phyloP scores from a whole-genome alignment of 2,888 invertebrate species.

The Temnothorax rugatulus region DNA sequence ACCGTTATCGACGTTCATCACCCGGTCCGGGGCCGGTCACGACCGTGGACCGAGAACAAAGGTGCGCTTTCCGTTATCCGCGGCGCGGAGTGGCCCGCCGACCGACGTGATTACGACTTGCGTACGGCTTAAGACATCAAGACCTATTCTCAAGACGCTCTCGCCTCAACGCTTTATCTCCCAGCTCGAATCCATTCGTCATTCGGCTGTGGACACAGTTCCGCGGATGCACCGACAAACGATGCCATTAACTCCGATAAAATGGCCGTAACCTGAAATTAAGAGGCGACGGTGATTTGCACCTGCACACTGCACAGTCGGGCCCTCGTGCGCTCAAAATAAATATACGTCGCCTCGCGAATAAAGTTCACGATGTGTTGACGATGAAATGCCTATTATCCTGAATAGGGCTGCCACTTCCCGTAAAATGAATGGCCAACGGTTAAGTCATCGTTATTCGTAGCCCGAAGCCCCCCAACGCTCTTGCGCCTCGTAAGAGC shows the following conservation, averaged over 20 bases:
- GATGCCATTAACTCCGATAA: conserved; percentile 57
- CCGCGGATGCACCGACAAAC: conserved; percentile 56
- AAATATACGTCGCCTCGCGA: conserved; percentile 34
- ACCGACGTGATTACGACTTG: conserved; percentile 57
- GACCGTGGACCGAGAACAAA: conserved; percentile 58
- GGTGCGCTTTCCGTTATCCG: conserved; percentile 67
- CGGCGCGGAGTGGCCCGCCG: conserved; percentile 29
- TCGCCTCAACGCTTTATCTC: conserved; percentile 59
- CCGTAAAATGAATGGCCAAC: conserved; percentile 18
- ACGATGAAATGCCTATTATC: conserved; percentile 46
- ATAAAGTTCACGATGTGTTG: conserved; percentile 44
- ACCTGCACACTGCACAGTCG: conserved; percentile 42
- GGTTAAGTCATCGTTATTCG: conserved; percentile 46
- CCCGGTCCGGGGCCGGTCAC: conserved; percentile 47
- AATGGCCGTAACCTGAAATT: conserved; percentile 51
- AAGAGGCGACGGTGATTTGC: conserved; percentile 44
- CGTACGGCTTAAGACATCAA: conserved; percentile 64
- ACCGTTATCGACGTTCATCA: conserved; percentile 46
- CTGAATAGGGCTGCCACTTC: conserved; percentile 33
- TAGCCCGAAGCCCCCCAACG: background rate
- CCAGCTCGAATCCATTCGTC: conserved; percentile 68
- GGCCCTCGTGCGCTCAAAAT: conserved; percentile 8
- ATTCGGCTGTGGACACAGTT: conserved; percentile 56
- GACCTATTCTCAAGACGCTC: conserved; percentile 52
- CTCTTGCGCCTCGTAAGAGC: conserved; percentile 13